Evolutionary conservation across 2,113 vertebrate genomes (phyloP).

Genomic region (Uria aalge): DNA sequence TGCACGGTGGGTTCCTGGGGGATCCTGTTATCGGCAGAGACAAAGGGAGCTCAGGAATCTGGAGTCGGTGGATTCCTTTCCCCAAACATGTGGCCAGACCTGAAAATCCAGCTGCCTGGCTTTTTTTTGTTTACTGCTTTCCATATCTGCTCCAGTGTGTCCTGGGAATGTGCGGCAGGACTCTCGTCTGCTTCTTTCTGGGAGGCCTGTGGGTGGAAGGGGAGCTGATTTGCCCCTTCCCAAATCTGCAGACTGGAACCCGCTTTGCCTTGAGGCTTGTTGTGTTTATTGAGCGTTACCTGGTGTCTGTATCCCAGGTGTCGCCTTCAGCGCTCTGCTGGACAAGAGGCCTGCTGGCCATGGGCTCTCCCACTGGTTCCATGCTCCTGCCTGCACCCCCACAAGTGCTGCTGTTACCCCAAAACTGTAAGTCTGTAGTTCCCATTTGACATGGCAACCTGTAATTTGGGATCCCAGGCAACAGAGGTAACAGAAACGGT

Average conservation of each 20-base stretch:
- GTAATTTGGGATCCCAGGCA: background rate
- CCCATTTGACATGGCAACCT: background rate
- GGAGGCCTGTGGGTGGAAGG: background rate
- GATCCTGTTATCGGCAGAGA: background rate
- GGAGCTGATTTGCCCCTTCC: background rate
- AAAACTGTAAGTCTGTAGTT: background rate
- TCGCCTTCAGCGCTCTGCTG: background rate
- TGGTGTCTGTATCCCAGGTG: background rate
- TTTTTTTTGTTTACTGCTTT: constrained; percentile 26
- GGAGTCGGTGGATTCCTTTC: constrained; percentile 17
- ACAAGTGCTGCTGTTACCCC: background rate
- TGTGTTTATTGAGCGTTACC: background rate
- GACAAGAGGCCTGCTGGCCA: background rate
- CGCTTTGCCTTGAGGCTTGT: background rate
- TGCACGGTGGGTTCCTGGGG: background rate
- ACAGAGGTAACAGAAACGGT: background rate
- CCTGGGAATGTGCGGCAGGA: background rate
- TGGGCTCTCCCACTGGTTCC: background rate
- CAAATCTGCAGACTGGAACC: background rate
- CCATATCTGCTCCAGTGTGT: background rate
- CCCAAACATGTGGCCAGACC: constrained; percentile 18
- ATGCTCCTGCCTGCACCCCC: background rate
- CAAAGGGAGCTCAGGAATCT: background rate
- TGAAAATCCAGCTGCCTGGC: constrained; percentile 35
- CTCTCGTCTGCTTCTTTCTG: background rate